Base-by-base conservation (phyloP, 2,888 invertebrate genomes). In the Dolomedes plantarius region DNA sequence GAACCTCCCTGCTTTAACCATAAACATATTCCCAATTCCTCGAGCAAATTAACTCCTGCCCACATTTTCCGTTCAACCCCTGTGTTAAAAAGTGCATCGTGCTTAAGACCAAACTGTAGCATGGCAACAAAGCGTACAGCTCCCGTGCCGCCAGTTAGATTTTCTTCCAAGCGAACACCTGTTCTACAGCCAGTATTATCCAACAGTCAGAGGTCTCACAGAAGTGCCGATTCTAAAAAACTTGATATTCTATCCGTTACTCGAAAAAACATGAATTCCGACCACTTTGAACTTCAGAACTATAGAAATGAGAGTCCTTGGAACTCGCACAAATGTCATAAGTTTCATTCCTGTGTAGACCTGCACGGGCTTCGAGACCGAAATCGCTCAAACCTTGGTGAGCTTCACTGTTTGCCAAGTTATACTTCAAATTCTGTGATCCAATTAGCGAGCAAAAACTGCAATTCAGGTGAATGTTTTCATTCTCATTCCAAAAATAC, bases 1-100 rank as follows among this genome's bases (percentile, higher is more conserved):
- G 50, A 75, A 36, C 76, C 82, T 11, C 82, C 82, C 13, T 72
- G 76, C 50, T 50, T 39, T 32, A 65, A 71, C 36, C 82, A 83
- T 27, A 83, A 76, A 65, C 82, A 83, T 36, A 69, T 83, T 27
- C 82, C 82, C 13, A 9, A 50, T 29, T 32, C 41, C 19, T 29
- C 27, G 1, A 19, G 27, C 23, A 56, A 32, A 23, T 16, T 56
- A 50, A 27, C 46, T 27, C 3, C 50, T 39, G 19, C 11, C 13
- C 32, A 46, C 27, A 73, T 64, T 19, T 74, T 81, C 7, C 46
- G 16, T 13, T 56, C 74, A 1, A 56, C 28, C 6, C 74, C 68
- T 11, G 7, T 68, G 0, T 16, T 31, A 28, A 71, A 46, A 13
- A 11, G 11, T 27, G 16, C 6, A 46, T 23, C 16, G 1, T 11